These are phyloP conservation scores for Columba livia DNA, from an alignment of 2,113 vertebrate species.

Conservation along the genomic window DNA sequence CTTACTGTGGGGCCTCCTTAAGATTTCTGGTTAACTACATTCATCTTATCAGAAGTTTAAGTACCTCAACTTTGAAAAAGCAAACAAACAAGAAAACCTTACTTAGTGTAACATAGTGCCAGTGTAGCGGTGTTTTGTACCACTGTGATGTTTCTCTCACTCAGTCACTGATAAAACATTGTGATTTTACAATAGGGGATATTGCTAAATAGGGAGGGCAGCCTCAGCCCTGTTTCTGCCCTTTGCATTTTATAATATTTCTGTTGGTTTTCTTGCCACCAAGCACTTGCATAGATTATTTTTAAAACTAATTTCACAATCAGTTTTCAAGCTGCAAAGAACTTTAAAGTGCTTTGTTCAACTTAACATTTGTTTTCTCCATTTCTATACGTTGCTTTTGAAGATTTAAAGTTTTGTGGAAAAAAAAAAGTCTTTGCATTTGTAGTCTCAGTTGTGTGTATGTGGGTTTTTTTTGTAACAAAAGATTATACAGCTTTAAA, in stretches of 20 bases:
- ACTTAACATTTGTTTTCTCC: neutral
- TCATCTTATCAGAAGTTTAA: neutral
- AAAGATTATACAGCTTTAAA: constrained; percentile 53
- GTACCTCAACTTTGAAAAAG: neutral
- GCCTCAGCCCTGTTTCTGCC: neutral
- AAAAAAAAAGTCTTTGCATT: constrained; percentile 30
- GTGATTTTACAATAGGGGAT: neutral
- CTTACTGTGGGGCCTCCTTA: neutral
- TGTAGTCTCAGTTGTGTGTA: constrained; percentile 24
- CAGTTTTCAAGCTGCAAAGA: constrained; percentile 25
- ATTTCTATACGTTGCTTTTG: constrained; percentile 39
- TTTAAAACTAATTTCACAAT: constrained; percentile 24
- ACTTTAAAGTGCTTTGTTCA: constrained; percentile 22
- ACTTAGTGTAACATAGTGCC: neutral
- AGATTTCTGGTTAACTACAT: neutral
- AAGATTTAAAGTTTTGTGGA: constrained; percentile 27
- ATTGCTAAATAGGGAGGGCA: neutral
- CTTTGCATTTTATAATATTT: constrained; percentile 1
- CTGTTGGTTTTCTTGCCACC: constrained; percentile 30
- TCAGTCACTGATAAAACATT: neutral
- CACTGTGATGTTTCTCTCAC: neutral
- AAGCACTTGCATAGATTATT: constrained; percentile 29
- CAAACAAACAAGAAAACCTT: neutral
- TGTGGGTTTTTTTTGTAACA: neutral
- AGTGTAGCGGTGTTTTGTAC: constrained; percentile 37